phyloP scores from a whole-genome alignment of 2,888 invertebrate genomes.

The Melikaiella ostensackeni region DNA sequence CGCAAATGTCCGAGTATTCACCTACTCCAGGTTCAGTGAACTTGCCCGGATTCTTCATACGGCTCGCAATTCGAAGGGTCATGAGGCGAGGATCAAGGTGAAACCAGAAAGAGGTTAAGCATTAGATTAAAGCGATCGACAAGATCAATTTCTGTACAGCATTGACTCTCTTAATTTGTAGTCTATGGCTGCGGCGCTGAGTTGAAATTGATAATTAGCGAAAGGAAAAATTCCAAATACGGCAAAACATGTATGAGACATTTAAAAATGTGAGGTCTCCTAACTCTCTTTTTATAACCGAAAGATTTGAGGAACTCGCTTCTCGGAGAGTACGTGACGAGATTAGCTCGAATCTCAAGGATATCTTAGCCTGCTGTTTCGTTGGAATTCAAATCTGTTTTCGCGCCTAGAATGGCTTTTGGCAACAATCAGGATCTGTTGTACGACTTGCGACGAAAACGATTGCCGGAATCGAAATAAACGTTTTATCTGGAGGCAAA shows the following conservation, averaged over 20 bases:
- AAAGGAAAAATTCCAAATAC: neutral
- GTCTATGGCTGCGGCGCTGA: neutral
- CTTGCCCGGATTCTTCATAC: slow-evolving; percentile 51
- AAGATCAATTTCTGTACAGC: slow-evolving; percentile 4
- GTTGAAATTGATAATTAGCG: neutral
- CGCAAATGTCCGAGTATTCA: slow-evolving; percentile 60
- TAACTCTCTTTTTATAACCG: neutral
- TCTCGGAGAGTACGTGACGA: slow-evolving; percentile 6
- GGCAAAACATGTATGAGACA: neutral
- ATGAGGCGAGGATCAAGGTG: slow-evolving; percentile 40
- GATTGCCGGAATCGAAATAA: slow-evolving; percentile 57
- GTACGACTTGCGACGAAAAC: slow-evolving; percentile 30
- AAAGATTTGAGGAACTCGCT: neutral
- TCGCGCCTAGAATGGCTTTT: slow-evolving; percentile 38
- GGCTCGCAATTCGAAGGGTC: slow-evolving; percentile 51
- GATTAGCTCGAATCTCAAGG: slow-evolving; percentile 37
- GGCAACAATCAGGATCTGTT: neutral
- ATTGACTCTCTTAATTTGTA: neutral
- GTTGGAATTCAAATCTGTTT: slow-evolving; percentile 27
- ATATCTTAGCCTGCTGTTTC: slow-evolving; percentile 36
- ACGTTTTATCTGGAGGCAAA: slow-evolving; percentile 60
- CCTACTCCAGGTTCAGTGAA: slow-evolving; percentile 56
- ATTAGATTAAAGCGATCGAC: slow-evolving; percentile 16
- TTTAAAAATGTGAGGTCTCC: neutral
- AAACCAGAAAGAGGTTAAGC: slow-evolving; percentile 23